Evolutionary conservation across 2,888 invertebrate species (phyloP), one percentile per base, ranked within the genome.

Genomic region (Acrobasis consociella): DNA sequence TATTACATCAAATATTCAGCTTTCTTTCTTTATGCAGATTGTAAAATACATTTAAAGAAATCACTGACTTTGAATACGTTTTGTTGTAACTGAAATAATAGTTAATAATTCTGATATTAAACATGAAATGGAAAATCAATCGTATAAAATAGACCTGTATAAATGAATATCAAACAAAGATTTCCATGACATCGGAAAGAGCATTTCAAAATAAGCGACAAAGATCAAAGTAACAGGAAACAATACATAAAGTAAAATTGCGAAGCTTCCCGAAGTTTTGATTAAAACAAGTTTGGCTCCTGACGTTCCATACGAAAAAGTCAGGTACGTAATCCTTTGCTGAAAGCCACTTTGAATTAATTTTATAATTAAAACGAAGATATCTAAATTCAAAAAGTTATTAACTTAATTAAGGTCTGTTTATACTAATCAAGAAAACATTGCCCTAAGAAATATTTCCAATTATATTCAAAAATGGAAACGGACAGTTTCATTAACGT

Each of bases 241-340:
- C 61, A 61, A 61, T 52, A 60, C 39, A 13, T 16, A 42, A 53
- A 31, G 17, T 16, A 42, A 53, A 31, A 61, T 46, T 5, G 31
- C 42, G 39, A 38, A 60, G 13, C 5, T 39, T 61, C 13, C n/a
- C 16, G 11, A 53, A 62, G 56, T 62, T 61, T 62, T 62, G 62
- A 62, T 62, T 62, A 62, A 62, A 51, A 62, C 49, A 49, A 62
- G 55, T 62, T 61, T 56, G 37, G 17, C 46, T 15, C 46, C 13
- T 51, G 22, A 46, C 17, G 17, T 53, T 62, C 38, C 59, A 60
- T 38, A 37, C 31, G 49, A 62, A 55, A 55, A 62, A 56, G 16
- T 62, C 22, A 13, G 13, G 37, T 37, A 55, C 2, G 22, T 22
- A 61, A 50, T 60, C 38, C 60, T 51, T 51, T 51, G 60, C 51